These are phyloP conservation scores for Mustelus asterias DNA, from an alignment of 2,113 vertebrate species.

Conservation along the genomic window DNA sequence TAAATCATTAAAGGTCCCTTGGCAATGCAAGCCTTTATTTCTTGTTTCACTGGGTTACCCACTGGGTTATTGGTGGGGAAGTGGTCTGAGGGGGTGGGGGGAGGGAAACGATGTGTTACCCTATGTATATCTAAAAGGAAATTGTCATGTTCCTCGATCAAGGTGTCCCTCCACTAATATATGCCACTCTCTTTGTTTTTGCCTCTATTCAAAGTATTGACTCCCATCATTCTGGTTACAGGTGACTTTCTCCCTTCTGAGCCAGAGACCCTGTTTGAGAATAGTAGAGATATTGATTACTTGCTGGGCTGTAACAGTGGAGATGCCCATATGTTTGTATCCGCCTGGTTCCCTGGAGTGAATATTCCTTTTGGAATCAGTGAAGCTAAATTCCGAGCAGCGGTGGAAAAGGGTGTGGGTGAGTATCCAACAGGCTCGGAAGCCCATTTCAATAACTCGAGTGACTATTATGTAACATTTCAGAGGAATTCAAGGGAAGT, in stretches of 20 bases:
- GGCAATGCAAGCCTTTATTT: neutral
- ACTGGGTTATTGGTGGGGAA: neutral
- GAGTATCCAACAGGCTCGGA: neutral
- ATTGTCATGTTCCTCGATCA: neutral
- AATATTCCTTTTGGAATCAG: slow-evolving; percentile 25
- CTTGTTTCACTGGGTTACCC: neutral
- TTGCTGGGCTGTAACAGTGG: slow-evolving; percentile 24
- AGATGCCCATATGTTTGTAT: slow-evolving; percentile 7
- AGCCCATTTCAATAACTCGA: neutral
- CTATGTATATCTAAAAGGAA: neutral
- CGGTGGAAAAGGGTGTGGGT: neutral
- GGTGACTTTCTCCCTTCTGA: slow-evolving; percentile 12
- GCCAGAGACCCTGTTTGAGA: neutral
- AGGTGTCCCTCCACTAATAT: neutral
- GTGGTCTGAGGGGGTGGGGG: too few species aligned
- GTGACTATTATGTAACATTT: neutral
- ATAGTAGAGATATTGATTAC: slow-evolving; percentile 3
- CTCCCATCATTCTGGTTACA: neutral
- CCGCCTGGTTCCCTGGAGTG: slow-evolving; percentile 21
- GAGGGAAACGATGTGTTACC: too few species aligned
- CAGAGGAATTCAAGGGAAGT: neutral
- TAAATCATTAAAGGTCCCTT: neutral
- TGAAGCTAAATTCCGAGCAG: slow-evolving; percentile 20
- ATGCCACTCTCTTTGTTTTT: neutral
- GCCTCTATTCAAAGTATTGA: neutral